Evolutionary conservation across 2,113 vertebrate species (phyloP).

Genomic region (Geococcyx californianus): DNA sequence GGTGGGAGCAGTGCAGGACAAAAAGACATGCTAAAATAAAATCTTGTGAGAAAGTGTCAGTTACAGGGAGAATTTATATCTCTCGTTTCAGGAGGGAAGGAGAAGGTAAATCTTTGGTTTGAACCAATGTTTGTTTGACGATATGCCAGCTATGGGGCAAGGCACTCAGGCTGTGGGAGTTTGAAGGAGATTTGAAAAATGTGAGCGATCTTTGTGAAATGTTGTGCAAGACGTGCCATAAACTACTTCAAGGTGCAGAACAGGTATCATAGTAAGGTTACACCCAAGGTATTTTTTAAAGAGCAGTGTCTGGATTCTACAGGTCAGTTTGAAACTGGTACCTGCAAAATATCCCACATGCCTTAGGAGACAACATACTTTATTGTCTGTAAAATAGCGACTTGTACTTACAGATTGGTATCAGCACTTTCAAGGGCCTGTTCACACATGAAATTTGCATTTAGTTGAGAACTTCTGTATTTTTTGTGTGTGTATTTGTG

Average conservation of each 20-base stretch:
- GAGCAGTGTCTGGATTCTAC: neutral
- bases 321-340: neutral
- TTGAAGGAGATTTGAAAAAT: neutral
- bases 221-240: neutral
- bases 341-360: neutral
- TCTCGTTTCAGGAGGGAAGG: neutral
- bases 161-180: neutral
- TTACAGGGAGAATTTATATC: neutral
- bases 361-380: neutral
- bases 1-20: conserved; percentile 30
- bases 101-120: neutral
- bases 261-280: neutral
- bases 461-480: neutral
- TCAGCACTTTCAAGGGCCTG: neutral
- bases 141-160: neutral
- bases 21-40: conserved; percentile 28
- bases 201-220: neutral
- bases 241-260: neutral
- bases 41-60: neutral
- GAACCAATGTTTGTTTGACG: neutral
- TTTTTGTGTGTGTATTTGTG: neutral
- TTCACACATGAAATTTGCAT: neutral
- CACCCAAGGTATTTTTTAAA: neutral
- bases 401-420: neutral
- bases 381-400: neutral